phyloP scores from a whole-genome alignment of 2,113 vertebrate species.

The Fulica atra region DNA sequence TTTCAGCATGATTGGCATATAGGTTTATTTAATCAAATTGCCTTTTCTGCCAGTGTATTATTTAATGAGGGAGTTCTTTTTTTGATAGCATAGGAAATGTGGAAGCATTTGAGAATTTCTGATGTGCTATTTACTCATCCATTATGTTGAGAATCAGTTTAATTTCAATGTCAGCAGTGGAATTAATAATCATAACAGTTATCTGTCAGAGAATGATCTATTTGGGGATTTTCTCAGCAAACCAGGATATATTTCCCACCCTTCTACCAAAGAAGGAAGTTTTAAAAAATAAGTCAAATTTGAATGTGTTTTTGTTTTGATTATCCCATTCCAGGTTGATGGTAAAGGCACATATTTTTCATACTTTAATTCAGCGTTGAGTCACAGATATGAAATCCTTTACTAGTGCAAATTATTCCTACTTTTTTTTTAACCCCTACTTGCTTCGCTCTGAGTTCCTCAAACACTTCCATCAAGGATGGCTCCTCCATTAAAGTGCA shows the following conservation, averaged over 20 bases:
- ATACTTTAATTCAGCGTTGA: neutral
- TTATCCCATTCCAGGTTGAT: slow-evolving; percentile 8
- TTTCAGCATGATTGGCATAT: slow-evolving; percentile 40
- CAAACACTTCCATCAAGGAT: neutral
- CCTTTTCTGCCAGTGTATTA: slow-evolving; percentile 52
- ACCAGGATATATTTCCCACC: neutral
- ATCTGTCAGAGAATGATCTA: slow-evolving; percentile 37
- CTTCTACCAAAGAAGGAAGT: slow-evolving; percentile 3
- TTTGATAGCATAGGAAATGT: slow-evolving; percentile 51
- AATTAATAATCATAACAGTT: slow-evolving; percentile 59
- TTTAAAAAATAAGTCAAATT: slow-evolving; percentile 4
- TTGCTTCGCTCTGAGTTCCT: neutral
- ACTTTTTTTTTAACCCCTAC: neutral
- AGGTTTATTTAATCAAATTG: slow-evolving; percentile 57
- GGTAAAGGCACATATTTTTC: neutral
- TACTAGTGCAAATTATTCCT: neutral
- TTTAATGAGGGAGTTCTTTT: slow-evolving; percentile 48
- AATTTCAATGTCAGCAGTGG: slow-evolving; percentile 58
- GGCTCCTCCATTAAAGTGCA: neutral
- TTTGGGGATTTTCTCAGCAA: slow-evolving; percentile 39
- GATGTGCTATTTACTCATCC: slow-evolving; percentile 58
- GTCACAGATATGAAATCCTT: neutral
- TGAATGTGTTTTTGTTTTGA: slow-evolving; percentile 1
- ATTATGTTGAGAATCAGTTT: slow-evolving; percentile 57
- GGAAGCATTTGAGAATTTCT: slow-evolving; percentile 46